Evolutionary conservation across 2,888 invertebrate genomes (phyloP).

Genomic region (Drosophila acutilabella): DNA sequence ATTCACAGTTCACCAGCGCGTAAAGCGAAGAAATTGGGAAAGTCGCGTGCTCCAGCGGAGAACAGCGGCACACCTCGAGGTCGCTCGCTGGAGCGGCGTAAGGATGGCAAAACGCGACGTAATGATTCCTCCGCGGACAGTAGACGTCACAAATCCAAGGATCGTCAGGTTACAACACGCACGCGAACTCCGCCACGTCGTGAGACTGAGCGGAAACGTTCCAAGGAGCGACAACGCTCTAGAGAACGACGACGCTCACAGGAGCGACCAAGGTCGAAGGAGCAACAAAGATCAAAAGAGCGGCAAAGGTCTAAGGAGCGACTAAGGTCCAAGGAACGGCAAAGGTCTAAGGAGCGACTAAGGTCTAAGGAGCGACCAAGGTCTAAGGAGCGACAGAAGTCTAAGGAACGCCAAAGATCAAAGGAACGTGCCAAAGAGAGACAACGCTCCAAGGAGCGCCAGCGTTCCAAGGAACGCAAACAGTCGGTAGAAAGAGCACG

Average conservation of each 20-base stretch:
- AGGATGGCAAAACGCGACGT: constrained; percentile 52
- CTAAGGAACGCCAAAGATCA: constrained; percentile 19
- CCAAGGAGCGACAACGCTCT: constrained; percentile 34
- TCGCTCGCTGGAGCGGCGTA: constrained; percentile 78
- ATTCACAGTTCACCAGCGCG: constrained; percentile 67
- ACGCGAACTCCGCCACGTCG: constrained; percentile 20
- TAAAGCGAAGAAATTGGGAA: constrained; percentile 45
- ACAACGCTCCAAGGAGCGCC: constrained; percentile 13
- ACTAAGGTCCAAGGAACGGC: constrained; percentile 29
- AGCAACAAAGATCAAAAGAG: constrained; percentile 34
- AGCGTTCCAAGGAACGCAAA: constrained; percentile 17
- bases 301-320: constrained; percentile 30
- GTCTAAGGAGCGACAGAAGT: constrained; percentile 35
- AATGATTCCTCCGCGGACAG: constrained; percentile 63
- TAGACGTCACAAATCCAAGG: constrained; percentile 37
- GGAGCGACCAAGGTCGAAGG: constrained; percentile 51
- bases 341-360: constrained; percentile 18
- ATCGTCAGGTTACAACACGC: constrained; percentile 11
- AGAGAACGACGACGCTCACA: constrained; percentile 22
- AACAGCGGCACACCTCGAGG: constrained; percentile 61
- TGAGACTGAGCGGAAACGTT: constrained; percentile 29
- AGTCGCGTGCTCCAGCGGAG: constrained; percentile 30
- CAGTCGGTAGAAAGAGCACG: constrained; percentile 16
- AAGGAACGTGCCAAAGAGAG: constrained; percentile 29
- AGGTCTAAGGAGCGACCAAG: constrained; percentile 37